These are phyloP conservation scores for Enteromius afrohamiltoni DNA, from an alignment of 2,797 vertebrate genomes.

Conservation along the genomic window DNA sequence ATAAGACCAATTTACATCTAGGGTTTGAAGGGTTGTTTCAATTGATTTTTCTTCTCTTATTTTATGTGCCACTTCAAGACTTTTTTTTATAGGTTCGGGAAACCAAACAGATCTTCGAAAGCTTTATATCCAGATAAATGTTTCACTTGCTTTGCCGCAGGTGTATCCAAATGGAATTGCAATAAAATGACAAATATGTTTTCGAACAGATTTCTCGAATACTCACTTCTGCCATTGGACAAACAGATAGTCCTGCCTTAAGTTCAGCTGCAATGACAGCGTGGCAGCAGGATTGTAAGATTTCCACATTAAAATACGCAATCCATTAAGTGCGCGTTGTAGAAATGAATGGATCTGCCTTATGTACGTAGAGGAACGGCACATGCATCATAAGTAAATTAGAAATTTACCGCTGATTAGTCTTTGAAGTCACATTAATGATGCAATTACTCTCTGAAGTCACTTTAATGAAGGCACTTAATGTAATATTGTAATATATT, in stretches of 20 bases:
- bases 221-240: not conserved
- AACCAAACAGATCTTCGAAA: slow-evolving; percentile 16
- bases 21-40: slow-evolving; percentile 28
- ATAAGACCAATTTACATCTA: slow-evolving; percentile 18
- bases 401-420: slow-evolving; percentile 51
- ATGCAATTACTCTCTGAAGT: slow-evolving; percentile 54
- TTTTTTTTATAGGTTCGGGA: slow-evolving; percentile 19
- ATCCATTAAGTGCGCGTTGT: not conserved
- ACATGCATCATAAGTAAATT: slow-evolving; percentile 47
- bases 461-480: slow-evolving; percentile 39
- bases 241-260: not conserved
- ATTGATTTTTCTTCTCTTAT: slow-evolving; percentile 4
- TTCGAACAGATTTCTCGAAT: not conserved
- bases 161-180: slow-evolving; percentile 5
- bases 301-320: not conserved
- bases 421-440: slow-evolving; percentile 57
- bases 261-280: not conserved
- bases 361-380: not conserved
- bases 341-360: not conserved
- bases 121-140: slow-evolving; percentile 12
- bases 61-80: slow-evolving; percentile 12
- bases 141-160: not conserved
- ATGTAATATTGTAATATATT: slow-evolving; percentile 32
- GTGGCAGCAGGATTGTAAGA: not conserved
- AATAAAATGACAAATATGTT: slow-evolving; percentile 23